Percentiles rank a stretch among this genome's conserved stretches.
phyloP scores from a whole-genome alignment of 2,797 vertebrate species.

The Muscicapa striata region DNA sequence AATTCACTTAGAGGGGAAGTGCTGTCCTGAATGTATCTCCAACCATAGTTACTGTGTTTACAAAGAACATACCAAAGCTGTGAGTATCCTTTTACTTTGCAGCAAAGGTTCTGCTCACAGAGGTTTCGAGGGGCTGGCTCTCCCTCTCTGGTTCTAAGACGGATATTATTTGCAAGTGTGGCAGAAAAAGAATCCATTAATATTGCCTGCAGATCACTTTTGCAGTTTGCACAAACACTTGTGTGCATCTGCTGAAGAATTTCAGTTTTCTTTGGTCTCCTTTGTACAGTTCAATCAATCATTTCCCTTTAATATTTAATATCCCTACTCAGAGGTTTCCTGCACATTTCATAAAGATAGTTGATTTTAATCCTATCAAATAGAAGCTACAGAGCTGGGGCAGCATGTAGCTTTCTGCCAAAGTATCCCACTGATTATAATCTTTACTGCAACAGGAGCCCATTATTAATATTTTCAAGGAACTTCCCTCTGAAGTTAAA shows the following conservation, averaged over 20 bases:
- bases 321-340: not conserved
- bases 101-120: not conserved
- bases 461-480: not conserved
- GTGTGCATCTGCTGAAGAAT: not conserved
- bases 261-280: not conserved
- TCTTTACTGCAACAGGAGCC: not conserved
- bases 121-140: not conserved
- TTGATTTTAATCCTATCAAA: not conserved
- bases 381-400: not conserved
- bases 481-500: not conserved
- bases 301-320: slow-evolving; percentile 10
- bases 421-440: not conserved
- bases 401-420: not conserved
- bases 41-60: slow-evolving; percentile 79
- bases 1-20: slow-evolving; percentile 84
- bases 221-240: not conserved
- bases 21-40: slow-evolving; percentile 89
- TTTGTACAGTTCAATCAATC: not conserved
- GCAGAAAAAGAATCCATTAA: not conserved
- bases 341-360: not conserved
- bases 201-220: not conserved
- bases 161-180: not conserved
- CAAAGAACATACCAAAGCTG: slow-evolving; percentile 74
- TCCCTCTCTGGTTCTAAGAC: not conserved
- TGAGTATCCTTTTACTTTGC: slow-evolving; percentile 65